Percentiles rank a stretch among this genome's conserved stretches.
phyloP scores from a whole-genome alignment of 2,113 vertebrate genomes.

The Nansenia antarctica region DNA sequence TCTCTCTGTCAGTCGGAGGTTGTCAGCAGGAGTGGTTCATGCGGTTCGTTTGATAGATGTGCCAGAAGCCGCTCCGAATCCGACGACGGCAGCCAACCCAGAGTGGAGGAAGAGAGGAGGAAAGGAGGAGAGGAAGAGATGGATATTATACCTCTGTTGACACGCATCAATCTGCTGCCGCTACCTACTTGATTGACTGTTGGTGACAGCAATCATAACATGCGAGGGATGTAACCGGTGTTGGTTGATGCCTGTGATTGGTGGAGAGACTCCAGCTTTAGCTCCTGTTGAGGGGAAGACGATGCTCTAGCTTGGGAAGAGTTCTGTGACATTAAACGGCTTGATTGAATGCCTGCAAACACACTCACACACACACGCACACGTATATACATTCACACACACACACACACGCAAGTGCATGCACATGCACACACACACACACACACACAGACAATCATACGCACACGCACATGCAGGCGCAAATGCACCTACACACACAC shows the following conservation, averaged over 20 bases:
- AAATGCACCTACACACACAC: background rate
- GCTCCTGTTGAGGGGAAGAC: no score
- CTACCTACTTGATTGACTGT: background rate
- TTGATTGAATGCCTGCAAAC: no score
- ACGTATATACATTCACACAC: no score
- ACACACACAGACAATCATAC: background rate
- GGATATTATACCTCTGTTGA: no score
- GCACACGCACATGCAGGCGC: background rate
- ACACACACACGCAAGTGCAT: no score
- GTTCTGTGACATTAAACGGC: no score
- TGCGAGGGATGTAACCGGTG: background rate
- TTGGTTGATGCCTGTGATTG: background rate
- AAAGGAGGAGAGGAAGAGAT: no score
- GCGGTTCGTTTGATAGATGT: constrained; percentile 23
- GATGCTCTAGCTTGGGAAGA: no score
- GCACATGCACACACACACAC: background rate
- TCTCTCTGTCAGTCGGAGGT: constrained; percentile 48
- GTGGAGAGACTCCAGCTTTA: background rate
- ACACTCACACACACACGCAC: no score
- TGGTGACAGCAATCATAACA: background rate
- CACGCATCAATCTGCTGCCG: no score
- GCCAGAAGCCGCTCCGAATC: constrained; percentile 1
- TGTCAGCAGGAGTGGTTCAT: constrained; percentile 33
- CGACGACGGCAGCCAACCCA: background rate
- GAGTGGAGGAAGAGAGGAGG: background rate